These are phyloP conservation scores for Amphiprion percula DNA, from an alignment of 2,113 vertebrate species.

Conservation along the genomic window DNA sequence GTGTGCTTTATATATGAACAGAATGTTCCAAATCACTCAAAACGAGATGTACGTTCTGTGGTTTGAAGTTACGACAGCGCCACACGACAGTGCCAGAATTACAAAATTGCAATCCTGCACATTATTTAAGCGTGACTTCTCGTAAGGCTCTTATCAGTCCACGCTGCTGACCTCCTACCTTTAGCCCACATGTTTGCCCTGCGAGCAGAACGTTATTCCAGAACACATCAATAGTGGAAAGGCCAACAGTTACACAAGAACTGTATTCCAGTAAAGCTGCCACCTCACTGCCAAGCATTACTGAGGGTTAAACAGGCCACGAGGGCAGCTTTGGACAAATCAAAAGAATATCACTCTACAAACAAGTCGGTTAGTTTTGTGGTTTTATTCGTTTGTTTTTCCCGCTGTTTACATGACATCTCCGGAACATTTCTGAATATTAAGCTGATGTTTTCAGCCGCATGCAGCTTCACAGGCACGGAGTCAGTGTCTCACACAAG, in stretches of 20 bases:
- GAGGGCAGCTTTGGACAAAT: slow-evolving; percentile 47
- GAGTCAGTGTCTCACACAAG: slow-evolving; percentile 26
- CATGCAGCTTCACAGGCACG: not conserved
- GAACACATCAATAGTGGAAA: slow-evolving; percentile 69
- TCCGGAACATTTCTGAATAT: slow-evolving; percentile 16
- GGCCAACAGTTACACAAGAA: slow-evolving; percentile 71
- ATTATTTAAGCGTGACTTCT: slow-evolving; percentile 13
- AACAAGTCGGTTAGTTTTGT: slow-evolving; percentile 22
- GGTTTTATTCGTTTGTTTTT: slow-evolving; percentile 27
- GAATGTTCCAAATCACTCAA: not conserved
- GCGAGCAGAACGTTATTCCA: slow-evolving; percentile 46
- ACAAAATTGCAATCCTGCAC: not conserved
- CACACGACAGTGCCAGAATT: not conserved
- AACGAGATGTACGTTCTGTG: not conserved
- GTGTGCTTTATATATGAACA: slow-evolving; percentile 2
- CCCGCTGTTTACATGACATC: not conserved
- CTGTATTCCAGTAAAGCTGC: slow-evolving; percentile 69
- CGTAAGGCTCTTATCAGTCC: slow-evolving; percentile 40
- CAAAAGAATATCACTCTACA: slow-evolving; percentile 49
- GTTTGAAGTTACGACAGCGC: not conserved
- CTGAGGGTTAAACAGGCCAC: slow-evolving; percentile 18
- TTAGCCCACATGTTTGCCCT: slow-evolving; percentile 63
- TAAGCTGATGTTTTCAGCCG: not conserved
- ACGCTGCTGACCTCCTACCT: slow-evolving; percentile 58
- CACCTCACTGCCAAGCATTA: slow-evolving; percentile 51